Conservation (phyloP, 1,140 invertebrate genomes). For the Antheraea pernyi region DNA sequence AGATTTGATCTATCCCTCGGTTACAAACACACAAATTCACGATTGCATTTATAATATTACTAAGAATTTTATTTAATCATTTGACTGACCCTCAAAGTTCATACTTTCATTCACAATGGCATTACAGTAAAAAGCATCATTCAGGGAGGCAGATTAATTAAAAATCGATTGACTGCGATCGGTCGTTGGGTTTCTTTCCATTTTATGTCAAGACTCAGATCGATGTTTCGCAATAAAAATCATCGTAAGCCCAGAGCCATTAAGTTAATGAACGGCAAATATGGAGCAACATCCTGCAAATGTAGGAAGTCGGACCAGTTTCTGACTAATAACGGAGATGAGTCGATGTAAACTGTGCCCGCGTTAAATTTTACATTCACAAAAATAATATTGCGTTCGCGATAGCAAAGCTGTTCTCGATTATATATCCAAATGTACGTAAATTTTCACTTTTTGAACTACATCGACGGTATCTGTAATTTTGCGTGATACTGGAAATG, state of each 20-base stretch:
- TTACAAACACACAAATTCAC: no score
- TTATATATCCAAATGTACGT: background rate
- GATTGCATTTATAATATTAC: no score
- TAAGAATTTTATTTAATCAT: background rate
- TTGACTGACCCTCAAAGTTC: background rate
- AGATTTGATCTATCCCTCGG: no score
- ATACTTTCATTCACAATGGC: background rate
- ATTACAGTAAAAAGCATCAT: background rate
- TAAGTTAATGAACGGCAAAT: conserved; percentile 65
- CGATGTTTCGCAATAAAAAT: conserved; percentile 60
- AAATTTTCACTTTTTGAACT: background rate
- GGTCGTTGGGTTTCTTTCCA: background rate
- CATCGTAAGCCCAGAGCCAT: conserved; percentile 50
- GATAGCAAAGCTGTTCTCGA: background rate
- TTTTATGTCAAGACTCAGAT: conserved; percentile 21
- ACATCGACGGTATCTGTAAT: background rate
- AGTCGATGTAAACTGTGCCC: conserved; percentile 36
- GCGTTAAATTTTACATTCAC: conserved; percentile 21
- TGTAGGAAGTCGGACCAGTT: conserved; percentile 68
- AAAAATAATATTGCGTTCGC: background rate
- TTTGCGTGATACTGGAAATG: conserved; percentile 2
- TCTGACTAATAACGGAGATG: conserved; percentile 64
- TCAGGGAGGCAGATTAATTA: background rate
- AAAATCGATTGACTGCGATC: conserved; percentile 13
- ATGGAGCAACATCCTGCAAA: conserved; percentile 68